Evolutionary conservation across 2,888 invertebrate species (phyloP).

Genomic region (Octonoba sinensis): DNA sequence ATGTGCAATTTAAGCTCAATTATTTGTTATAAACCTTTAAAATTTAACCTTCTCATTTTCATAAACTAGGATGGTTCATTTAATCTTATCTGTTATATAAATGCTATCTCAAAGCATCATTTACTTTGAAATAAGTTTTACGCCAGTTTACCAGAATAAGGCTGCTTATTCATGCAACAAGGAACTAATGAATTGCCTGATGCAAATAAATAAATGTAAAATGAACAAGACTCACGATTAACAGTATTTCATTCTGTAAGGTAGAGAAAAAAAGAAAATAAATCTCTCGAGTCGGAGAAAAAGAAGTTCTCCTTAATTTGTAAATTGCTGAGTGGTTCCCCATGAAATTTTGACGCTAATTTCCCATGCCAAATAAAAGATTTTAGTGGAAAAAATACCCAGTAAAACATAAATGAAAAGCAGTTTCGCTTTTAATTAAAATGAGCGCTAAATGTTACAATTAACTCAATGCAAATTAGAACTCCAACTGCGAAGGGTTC

Average conservation of each 20-base stretch:
- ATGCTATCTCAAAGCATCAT: too few species aligned
- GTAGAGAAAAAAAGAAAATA: constrained; percentile 1
- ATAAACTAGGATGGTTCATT: too few species aligned
- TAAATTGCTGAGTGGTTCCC: constrained; percentile 34
- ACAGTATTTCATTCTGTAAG: constrained; percentile 22
- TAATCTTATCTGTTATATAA: too few species aligned
- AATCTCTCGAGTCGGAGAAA: constrained; percentile 18
- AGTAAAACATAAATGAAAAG: neutral
- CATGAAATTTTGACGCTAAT: constrained; percentile 38
- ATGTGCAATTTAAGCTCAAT: too few species aligned
- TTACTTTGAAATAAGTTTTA: too few species aligned
- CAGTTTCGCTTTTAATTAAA: constrained; percentile 36
- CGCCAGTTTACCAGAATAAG: too few species aligned
- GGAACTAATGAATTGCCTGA: neutral
- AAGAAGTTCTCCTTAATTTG: constrained; percentile 27
- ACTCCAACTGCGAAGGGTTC: constrained; percentile 5
- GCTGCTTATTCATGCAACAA: too few species aligned
- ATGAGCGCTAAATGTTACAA: constrained; percentile 29
- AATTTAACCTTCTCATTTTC: too few species aligned
- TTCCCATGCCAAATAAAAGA: constrained; percentile 17
- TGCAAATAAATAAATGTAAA: constrained; percentile 18
- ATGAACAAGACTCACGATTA: constrained; percentile 18
- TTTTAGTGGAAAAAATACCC: neutral
- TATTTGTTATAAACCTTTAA: too few species aligned
- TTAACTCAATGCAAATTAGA: constrained; percentile 31